A percentile compares a stretch with the other conserved stretches of the same genome.
Evolutionary conservation across 2,797 vertebrate genomes (phyloP).

Genomic region (Mastacembelus armatus): DNA sequence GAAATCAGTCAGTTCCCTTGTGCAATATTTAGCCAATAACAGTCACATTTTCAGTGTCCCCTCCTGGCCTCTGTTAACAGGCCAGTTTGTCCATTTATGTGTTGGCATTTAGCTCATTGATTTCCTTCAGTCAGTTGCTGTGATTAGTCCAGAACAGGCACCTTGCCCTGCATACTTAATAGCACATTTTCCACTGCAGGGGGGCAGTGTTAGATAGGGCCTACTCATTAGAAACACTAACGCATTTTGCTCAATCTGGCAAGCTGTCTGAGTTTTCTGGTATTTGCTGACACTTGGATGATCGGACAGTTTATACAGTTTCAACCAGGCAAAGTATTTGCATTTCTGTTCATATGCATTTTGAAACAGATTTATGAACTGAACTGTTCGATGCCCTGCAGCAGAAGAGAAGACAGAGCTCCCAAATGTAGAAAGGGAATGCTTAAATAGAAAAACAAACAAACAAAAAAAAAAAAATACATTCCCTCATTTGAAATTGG

Average conservation of each 20-base stretch:
- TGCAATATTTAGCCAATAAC: conserved; percentile 1
- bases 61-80: conserved; percentile 47
- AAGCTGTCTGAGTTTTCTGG: conserved; percentile 1
- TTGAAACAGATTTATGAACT: conserved; percentile 15
- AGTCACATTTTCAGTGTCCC: conserved; percentile 14
- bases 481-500: neutral
- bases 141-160: conserved; percentile 63
- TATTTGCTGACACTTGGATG: conserved; percentile 7
- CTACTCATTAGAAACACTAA: conserved; percentile 21
- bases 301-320: neutral
- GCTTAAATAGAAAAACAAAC: conserved; percentile 10
- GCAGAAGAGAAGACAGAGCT: conserved; percentile 17
- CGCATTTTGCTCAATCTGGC: conserved; percentile 8
- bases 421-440: neutral
- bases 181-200: conserved; percentile 28
- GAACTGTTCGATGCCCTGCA: neutral
- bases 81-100: conserved; percentile 57
- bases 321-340: conserved; percentile 15
- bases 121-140: conserved; percentile 61
- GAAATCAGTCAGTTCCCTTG: conserved; percentile 1
- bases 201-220: conserved; percentile 7
- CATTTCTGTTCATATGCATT: conserved; percentile 15
- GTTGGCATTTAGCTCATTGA: conserved; percentile 68
- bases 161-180: conserved; percentile 48
- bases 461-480: conserved; percentile 3